A percentile compares a stretch with the other conserved stretches of the same genome.
These are phyloP conservation scores for Pandemis heparana DNA, from an alignment of 2,888 invertebrate species.

Conservation along the genomic window DNA sequence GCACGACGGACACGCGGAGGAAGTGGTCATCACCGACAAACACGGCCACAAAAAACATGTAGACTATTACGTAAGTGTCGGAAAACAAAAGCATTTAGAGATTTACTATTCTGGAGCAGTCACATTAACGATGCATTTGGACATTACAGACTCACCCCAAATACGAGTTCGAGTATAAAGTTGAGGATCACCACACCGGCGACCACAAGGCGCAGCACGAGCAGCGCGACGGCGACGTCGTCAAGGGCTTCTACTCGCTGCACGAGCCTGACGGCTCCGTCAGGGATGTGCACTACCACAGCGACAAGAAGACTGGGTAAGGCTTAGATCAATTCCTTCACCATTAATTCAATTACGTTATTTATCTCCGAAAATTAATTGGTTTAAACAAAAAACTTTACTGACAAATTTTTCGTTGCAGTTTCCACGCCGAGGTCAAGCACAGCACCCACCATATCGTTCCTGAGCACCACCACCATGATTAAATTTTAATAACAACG, in stretches of 20 bases:
- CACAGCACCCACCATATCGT: conserved; percentile 32
- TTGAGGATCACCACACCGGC: conserved; percentile 79
- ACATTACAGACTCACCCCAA: conserved; percentile 55
- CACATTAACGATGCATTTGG: background rate
- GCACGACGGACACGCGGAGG: conserved; percentile 47
- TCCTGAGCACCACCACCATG: conserved; percentile 7
- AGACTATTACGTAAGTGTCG: conserved; percentile 46
- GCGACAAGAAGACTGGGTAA: conserved; percentile 67
- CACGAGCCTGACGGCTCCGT: conserved; percentile 81
- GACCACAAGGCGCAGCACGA: conserved; percentile 78
- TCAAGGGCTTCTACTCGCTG: conserved; percentile 83
- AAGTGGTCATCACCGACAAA: conserved; percentile 44
- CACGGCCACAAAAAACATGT: conserved; percentile 40
- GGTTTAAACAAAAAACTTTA: background rate
- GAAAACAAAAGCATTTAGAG: background rate
- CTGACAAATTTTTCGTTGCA: conserved; percentile 1
- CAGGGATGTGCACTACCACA: conserved; percentile 59
- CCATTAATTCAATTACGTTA: background rate
- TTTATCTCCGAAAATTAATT: background rate
- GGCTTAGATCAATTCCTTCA: background rate
- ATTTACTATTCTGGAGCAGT: background rate
- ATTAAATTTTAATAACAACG: background rate
- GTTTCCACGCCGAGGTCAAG: conserved; percentile 24
- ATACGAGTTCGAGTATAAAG: conserved; percentile 74
- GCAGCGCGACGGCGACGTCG: conserved; percentile 82